Evolutionary conservation across 2,888 invertebrate species (phyloP), one percentile per base, ranked within the genome.

Genomic region (Leptinotarsa juncta): DNA sequence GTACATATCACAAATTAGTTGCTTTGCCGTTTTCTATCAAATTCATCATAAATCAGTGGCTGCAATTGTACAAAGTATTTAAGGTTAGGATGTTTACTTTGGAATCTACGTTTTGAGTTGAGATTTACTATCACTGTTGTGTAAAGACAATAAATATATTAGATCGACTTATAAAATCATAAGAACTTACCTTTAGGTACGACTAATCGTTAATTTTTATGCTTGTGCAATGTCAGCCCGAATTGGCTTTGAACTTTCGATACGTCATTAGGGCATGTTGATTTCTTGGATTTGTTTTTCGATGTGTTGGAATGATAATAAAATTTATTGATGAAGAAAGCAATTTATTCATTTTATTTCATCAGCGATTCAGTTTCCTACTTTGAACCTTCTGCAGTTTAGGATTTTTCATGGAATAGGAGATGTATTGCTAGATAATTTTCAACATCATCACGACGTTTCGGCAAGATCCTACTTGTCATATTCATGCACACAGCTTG

Each of bases 121-220:
- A 74, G 73, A 77, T 80, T 77, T 79, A 80, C 72, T 71, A 80
- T 81, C 75, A 87, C 87, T 88, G 88, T 88, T 88, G 88, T 88
- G 88, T 88, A 88, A 85, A 85, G 88, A 88, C 88, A 88, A 88
- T 88, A 88, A 88, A 83, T 88, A 88, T 85, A 87, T 86, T 69
- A 86, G 86, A 85, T 82, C 73, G 77, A 73, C 77, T 71, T 74
- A 72, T 79, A 73, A 78, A 77, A 77, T 73, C 72, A 62, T 77
- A 79, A 76, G 77, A 67, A 49, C 60, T 60, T 76, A 76, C 70
- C 70, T 62, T 68, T 74, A 75, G 67, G 70, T 75, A 73, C 71
- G 74, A 71, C 67, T 75, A 66, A 77, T 72, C 70, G 77, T 75
- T 77, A 60, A 72, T 77, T 69, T 74, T 67, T 73, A 77, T 57